phyloP scores from a whole-genome alignment of 2,113 vertebrate genomes.

The Ptilonorhynchus violaceus region DNA sequence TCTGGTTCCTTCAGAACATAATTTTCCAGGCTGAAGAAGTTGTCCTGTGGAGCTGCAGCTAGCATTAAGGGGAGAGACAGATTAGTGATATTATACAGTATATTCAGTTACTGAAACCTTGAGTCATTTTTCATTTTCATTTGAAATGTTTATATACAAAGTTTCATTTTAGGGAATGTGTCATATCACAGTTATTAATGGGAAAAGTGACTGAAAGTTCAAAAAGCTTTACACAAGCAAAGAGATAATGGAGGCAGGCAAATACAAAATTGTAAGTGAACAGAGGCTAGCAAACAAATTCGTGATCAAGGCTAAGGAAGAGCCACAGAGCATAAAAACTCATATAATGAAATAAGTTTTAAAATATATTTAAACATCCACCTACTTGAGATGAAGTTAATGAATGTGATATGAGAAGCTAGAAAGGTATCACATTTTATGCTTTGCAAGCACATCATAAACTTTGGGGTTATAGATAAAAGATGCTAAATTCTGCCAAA shows the following conservation, averaged over 20 bases:
- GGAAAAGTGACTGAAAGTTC: slow-evolving; percentile 17
- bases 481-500: background rate
- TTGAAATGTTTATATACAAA: slow-evolving; percentile 27
- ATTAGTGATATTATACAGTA: background rate
- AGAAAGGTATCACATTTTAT: background rate
- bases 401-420: background rate
- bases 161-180: slow-evolving; percentile 13
- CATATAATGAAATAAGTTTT: background rate
- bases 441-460: background rate
- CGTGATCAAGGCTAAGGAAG: background rate
- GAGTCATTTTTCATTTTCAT: slow-evolving; percentile 13
- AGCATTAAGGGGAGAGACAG: slow-evolving; percentile 20
- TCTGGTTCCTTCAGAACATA: slow-evolving; percentile 54
- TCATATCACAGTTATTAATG: slow-evolving; percentile 15
- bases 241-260: slow-evolving; percentile 17
- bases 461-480: background rate
- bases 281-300: background rate
- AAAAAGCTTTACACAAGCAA: slow-evolving; percentile 23
- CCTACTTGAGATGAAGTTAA: background rate
- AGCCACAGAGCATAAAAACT: background rate
- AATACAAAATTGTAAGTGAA: slow-evolving; percentile 2
- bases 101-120: background rate
- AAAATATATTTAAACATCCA: background rate
- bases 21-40: slow-evolving; percentile 57
- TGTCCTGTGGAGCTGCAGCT: background rate